These are phyloP conservation scores for Sciurus niger DNA, from an alignment of 2,113 vertebrate species.

Conservation along the genomic window DNA sequence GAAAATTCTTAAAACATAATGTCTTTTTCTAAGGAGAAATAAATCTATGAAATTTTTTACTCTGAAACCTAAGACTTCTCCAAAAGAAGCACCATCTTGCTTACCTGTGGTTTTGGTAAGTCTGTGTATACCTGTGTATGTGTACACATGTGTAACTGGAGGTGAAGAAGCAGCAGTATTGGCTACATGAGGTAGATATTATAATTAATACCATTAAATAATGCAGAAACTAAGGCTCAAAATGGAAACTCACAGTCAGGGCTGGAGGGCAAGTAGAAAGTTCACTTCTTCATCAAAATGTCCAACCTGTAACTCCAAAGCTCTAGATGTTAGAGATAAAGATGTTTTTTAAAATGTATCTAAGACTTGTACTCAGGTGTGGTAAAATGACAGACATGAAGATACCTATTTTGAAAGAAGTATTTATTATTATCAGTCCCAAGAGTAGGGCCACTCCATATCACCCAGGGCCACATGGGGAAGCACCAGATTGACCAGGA, in stretches of 20 bases:
- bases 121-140: neutral
- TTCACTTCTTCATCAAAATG: neutral
- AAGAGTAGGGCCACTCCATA: neutral
- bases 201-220: neutral
- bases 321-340: neutral
- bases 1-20: neutral
- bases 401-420: neutral
- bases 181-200: neutral
- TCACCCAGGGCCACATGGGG: neutral
- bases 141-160: neutral
- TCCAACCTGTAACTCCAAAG: neutral
- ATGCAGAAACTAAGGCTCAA: neutral
- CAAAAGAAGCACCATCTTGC: neutral
- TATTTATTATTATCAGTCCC: neutral
- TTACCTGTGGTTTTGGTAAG: neutral
- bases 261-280: neutral
- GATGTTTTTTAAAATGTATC: neutral
- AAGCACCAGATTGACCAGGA: neutral
- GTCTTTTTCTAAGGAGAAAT: slow-evolving; percentile 52
- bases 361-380: neutral
- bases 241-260: neutral
- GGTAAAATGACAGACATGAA: neutral
- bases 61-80: neutral
- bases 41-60: neutral
- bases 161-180: neutral